Percentiles rank a stretch among this genome's conserved stretches.
phyloP scores from a whole-genome alignment of 2,888 invertebrate species.

The Copidosoma aretas region DNA sequence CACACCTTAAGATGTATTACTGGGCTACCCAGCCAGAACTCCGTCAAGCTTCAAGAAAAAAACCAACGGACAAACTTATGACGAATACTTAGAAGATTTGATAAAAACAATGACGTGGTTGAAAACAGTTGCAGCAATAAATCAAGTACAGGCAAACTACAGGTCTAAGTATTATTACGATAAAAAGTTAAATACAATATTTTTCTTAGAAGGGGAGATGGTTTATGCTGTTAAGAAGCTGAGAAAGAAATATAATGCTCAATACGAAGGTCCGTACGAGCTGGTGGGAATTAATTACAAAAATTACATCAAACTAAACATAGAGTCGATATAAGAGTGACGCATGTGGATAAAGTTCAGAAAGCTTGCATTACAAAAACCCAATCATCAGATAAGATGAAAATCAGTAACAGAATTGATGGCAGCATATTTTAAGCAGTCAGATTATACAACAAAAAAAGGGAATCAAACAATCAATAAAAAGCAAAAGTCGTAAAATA shows the following conservation, averaged over 20 bases:
- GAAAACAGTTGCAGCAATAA: slow-evolving; percentile 21
- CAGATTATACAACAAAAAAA: no score
- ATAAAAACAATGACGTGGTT: slow-evolving; percentile 11
- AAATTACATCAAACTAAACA: slow-evolving; percentile 1
- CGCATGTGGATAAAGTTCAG: background rate
- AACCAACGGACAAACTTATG: slow-evolving; percentile 13
- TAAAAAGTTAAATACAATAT: background rate
- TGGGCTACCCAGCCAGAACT: slow-evolving; percentile 32
- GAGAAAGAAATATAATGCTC: slow-evolving; percentile 30
- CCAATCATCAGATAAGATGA: no score
- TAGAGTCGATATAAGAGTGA: background rate
- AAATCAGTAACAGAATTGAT: no score
- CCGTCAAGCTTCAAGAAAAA: slow-evolving; percentile 19
- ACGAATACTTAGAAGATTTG: slow-evolving; percentile 31
- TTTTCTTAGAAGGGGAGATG: slow-evolving; percentile 24
- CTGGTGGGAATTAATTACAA: slow-evolving; percentile 16
- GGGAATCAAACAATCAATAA: no score
- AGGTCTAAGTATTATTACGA: slow-evolving; percentile 38
- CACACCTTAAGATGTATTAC: slow-evolving; percentile 38
- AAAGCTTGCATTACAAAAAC: background rate
- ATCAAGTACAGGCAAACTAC: slow-evolving; percentile 27
- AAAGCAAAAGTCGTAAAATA: no score
- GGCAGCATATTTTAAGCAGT: no score
- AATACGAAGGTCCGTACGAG: slow-evolving; percentile 36
- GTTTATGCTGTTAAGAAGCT: slow-evolving; percentile 31